Base-by-base conservation (phyloP, 2,888 invertebrate species). In the Laothoe populi region DNA sequence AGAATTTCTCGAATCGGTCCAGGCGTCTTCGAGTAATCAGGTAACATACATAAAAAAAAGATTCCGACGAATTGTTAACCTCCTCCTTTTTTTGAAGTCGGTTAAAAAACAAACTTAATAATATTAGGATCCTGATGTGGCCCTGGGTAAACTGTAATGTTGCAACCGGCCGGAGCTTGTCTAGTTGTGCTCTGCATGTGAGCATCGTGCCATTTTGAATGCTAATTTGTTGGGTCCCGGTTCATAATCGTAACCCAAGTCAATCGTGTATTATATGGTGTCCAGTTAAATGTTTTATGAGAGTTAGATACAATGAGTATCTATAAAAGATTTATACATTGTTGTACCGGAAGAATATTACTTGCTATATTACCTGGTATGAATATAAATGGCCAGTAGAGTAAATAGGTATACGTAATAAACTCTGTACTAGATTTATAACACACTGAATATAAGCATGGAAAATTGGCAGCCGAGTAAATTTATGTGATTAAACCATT, bases 161-260 rank as follows among this genome's bases (percentile, higher is more conserved):
- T 53, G 60, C 60, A 53, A 61, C 49, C 49, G 60, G 31, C 60
- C 40, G 31, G 49, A 16, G 7, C 60, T 42, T 61, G 60, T 42
- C 49, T 61, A 61, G 42, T 24, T 42, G 38, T 66, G 58, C 58
- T 26, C 38, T 42, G 62, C 62, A 62, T 78, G 74, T 63, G 71
- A 70, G 69, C 70, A 66, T 65, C 68, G 69, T 79, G 81, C 76
- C 75, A 78, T 77, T 79, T 79, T 77, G 74, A 75, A 79, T 78
- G 67, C 63, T 75, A 75, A 80, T 81, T 79, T 77, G 77, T 79
- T 72, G 70, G 69, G 59, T 62, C 68, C 69, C 65, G 63, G 63
- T 71, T 76, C 72, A 73, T 78, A 78, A 77, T 73, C 70, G 70
- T 80, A 77, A 71, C 66, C 73, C 72, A 75, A 60, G 63, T 53